These are phyloP conservation scores for Aviceda subcristata DNA, from an alignment of 2,113 vertebrate species.

Conservation along the genomic window DNA sequence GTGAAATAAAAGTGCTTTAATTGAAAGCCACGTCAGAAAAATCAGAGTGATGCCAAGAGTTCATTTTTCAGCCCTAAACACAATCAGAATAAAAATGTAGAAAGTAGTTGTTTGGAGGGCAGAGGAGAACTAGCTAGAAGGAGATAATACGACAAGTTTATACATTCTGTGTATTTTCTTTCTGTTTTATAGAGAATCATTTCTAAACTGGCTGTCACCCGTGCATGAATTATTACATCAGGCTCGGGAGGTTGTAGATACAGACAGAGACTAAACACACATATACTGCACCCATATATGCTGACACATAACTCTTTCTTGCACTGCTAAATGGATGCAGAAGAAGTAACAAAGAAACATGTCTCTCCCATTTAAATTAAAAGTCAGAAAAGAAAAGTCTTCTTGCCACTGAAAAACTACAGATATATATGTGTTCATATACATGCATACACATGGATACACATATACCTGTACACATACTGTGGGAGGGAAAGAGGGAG, in stretches of 20 bases:
- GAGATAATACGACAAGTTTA: constrained; percentile 34
- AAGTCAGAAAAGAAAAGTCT: not conserved
- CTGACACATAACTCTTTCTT: constrained; percentile 14
- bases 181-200: not conserved
- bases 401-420: not conserved
- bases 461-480: not conserved
- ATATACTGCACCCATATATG: not conserved
- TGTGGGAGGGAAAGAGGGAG: not conserved
- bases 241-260: constrained; percentile 14
- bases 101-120: not conserved
- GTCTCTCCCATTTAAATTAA: not conserved
- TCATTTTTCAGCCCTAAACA: not conserved
- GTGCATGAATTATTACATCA: constrained; percentile 22
- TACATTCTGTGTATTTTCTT: constrained; percentile 37
- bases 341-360: not conserved
- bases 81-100: not conserved
- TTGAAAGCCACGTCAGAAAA: constrained; percentile 4
- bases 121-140: constrained; percentile 4
- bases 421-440: not conserved
- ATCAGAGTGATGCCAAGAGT: not conserved
- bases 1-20: constrained; percentile 6
- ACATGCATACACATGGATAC: not conserved
- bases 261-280: not conserved
- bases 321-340: constrained; percentile 9
- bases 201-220: constrained; percentile 50